Evolutionary conservation across 2,113 vertebrate species (phyloP).

Genomic region (Cinclus cinclus): DNA sequence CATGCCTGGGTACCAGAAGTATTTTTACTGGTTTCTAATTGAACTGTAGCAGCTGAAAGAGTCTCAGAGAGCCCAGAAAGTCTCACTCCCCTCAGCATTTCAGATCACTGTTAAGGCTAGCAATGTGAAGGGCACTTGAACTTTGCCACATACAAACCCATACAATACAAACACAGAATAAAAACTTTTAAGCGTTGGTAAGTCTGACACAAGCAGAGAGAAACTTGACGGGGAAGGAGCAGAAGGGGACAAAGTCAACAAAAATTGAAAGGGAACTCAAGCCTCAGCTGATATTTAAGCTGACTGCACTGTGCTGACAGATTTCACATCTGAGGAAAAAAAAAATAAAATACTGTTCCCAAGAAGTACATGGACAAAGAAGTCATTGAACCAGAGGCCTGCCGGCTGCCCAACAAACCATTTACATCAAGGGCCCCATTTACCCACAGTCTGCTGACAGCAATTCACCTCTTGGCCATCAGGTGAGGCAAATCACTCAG

Average conservation of each 20-base stretch:
- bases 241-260: slow-evolving; percentile 43
- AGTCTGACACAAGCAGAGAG: slow-evolving; percentile 17
- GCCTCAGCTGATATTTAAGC: slow-evolving; percentile 53
- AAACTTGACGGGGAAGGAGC: background rate
- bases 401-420: slow-evolving; percentile 14
- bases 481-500: slow-evolving; percentile 21
- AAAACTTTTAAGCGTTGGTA: background rate
- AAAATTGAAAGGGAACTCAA: slow-evolving; percentile 26
- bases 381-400: slow-evolving; percentile 9
- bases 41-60: background rate
- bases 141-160: background rate
- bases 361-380: background rate
- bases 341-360: background rate
- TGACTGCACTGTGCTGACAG: slow-evolving; percentile 48
- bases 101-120: background rate
- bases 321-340: background rate
- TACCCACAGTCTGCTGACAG: background rate
- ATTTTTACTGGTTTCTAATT: background rate
- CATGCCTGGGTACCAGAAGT: background rate
- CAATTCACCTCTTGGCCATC: slow-evolving; percentile 23
- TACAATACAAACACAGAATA: background rate
- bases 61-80: background rate
- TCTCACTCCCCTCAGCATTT: background rate
- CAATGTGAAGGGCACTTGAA: background rate
- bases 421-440: slow-evolving; percentile 9